Conservation (phyloP, 1,140 invertebrate genomes). For the Pachypeltis micranthus region DNA sequence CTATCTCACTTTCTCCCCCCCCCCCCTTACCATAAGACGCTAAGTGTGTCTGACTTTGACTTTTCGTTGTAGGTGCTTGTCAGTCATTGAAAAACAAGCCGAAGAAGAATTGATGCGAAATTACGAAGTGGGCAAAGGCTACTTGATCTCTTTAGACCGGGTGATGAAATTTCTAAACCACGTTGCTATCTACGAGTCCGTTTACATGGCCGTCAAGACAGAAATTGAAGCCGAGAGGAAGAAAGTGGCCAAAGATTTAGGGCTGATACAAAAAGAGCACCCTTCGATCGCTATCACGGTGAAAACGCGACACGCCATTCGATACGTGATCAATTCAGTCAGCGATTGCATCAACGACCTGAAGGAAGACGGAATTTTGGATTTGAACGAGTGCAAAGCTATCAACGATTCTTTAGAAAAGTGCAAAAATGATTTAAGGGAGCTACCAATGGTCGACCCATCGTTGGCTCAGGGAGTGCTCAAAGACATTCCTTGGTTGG, state of each 20-base stretch:
- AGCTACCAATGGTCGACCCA: background rate
- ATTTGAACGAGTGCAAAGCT: background rate
- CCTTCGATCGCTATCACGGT: background rate
- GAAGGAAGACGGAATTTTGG: background rate
- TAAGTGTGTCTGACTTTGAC: too few relatives aligned
- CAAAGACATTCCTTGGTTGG: background rate
- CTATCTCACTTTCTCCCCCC: too few relatives aligned
- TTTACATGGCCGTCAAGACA: background rate
- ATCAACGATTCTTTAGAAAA: background rate
- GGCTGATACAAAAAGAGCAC: background rate
- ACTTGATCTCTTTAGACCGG: background rate
- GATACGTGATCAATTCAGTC: background rate
- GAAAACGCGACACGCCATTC: slow-evolving; percentile 1
- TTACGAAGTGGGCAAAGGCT: slow-evolving; percentile 5
- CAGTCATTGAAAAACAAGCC: background rate
- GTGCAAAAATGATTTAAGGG: background rate
- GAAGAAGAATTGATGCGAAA: background rate
- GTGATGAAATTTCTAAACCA: background rate
- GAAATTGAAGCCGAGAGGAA: background rate
- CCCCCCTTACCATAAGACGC: too few relatives aligned
- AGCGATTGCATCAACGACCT: background rate
- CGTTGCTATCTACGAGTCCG: background rate
- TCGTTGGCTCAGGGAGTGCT: background rate
- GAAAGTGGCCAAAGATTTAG: background rate
- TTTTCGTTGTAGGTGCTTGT: background rate